Conservation (phyloP, 2,113 vertebrate species). For the Hippolais icterina region DNA sequence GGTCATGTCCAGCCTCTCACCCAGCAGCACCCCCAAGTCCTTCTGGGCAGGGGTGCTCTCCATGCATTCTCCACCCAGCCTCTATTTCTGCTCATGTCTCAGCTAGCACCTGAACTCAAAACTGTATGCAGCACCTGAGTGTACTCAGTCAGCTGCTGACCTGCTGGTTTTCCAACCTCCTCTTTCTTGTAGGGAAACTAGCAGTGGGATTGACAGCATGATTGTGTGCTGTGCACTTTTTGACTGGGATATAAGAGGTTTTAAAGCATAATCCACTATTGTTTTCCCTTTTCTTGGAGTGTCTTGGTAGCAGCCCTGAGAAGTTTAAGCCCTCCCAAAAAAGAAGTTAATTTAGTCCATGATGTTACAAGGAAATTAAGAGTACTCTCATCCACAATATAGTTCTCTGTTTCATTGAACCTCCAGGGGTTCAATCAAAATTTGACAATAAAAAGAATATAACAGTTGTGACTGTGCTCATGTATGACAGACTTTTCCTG, state of each 20-base stretch:
- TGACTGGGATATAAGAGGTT: not conserved
- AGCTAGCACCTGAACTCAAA: not conserved
- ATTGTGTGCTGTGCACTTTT: not conserved
- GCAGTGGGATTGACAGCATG: not conserved
- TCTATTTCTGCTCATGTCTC: not conserved
- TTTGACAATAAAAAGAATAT: not conserved
- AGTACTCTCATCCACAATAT: not conserved
- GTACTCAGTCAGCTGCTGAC: not conserved
- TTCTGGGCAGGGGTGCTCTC: rapidly evolving
- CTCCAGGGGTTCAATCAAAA: not conserved
- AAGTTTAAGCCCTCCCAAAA: not conserved
- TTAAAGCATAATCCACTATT: not conserved
- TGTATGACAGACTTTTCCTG: not conserved
- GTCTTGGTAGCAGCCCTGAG: not conserved
- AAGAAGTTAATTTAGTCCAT: not conserved
- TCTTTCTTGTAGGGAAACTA: not conserved
- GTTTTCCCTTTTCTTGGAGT: not conserved
- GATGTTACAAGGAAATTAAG: not conserved
- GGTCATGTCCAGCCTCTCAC: not conserved
- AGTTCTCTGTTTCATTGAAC: not conserved
- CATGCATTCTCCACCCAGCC: not conserved
- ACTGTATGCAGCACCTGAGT: not conserved
- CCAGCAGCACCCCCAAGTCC: rapidly evolving
- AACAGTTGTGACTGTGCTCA: not conserved
- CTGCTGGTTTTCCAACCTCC: not conserved